Evolutionary conservation across 2,888 invertebrate species (phyloP).

Genomic region (Hypsopygia costalis): DNA sequence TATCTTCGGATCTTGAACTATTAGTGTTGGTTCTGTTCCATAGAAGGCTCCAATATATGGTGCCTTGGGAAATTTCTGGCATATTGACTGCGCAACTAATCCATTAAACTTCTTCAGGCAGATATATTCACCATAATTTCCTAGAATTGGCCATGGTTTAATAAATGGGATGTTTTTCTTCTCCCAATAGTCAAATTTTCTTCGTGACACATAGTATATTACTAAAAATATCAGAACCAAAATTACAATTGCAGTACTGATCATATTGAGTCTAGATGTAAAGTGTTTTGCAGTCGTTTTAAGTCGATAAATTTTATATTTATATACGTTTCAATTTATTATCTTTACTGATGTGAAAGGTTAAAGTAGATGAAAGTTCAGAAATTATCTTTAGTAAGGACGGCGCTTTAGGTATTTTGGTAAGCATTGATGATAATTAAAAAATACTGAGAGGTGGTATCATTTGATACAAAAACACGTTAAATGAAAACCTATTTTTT

Average conservation of each 20-base stretch:
- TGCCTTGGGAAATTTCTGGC: conserved; percentile 36
- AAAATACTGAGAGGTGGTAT: no score
- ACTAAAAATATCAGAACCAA: background rate
- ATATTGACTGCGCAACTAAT: conserved; percentile 33
- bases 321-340: no score
- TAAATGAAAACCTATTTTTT: no score
- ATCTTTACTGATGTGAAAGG: no score
- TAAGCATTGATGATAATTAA: no score
- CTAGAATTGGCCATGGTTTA: conserved; percentile 41
- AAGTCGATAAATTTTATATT: no score
- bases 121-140: conserved; percentile 45
- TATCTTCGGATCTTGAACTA: conserved; percentile 48
- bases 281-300: no score
- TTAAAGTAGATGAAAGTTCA: no score
- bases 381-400: no score
- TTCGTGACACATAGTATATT: conserved; percentile 16
- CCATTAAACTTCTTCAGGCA: conserved; percentile 32
- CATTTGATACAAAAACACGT: no score
- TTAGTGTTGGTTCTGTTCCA: conserved; percentile 51
- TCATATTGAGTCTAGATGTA: background rate
- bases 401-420: no score
- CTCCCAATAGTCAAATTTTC: conserved; percentile 46
- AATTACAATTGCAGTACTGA: background rate
- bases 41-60: conserved; percentile 51
- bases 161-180: conserved; percentile 36